Percentiles rank a stretch among this genome's conserved stretches.
These are phyloP conservation scores for Larimichthys polyactis DNA, from an alignment of 2,113 vertebrate species.

Conservation along the genomic window DNA sequence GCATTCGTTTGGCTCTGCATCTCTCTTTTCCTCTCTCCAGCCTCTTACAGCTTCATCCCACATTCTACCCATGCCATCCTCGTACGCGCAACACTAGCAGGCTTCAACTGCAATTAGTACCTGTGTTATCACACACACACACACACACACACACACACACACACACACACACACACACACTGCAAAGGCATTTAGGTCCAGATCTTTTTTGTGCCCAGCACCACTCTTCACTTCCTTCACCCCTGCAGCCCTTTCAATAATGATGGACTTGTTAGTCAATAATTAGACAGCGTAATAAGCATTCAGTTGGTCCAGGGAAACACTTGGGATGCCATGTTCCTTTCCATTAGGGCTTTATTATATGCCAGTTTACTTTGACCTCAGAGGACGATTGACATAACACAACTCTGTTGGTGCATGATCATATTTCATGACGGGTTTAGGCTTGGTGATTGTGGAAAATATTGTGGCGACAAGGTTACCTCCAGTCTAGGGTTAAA, in stretches of 20 bases:
- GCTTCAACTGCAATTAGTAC: constrained; percentile 70
- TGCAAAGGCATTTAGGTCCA: constrained; percentile 28
- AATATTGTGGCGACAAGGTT: constrained; percentile 5
- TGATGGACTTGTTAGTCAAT: constrained; percentile 63
- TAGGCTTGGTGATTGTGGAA: constrained; percentile 16
- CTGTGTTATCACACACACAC: constrained; percentile 38
- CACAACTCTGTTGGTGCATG: constrained; percentile 10
- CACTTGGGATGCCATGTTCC: constrained; percentile 26
- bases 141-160: constrained; percentile 25
- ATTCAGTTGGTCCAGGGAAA: constrained; percentile 40
- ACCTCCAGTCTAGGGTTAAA: background rate
- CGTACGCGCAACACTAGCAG: constrained; percentile 48
- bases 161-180: constrained; percentile 20
- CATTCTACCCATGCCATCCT: constrained; percentile 60
- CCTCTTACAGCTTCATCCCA: constrained; percentile 69
- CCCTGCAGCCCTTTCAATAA: constrained; percentile 44
- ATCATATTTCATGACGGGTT: constrained; percentile 25
- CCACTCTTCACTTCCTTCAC: constrained; percentile 39
- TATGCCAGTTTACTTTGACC: constrained; percentile 21
- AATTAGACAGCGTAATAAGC: constrained; percentile 75
- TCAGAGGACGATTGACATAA: constrained; percentile 1
- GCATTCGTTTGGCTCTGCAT: constrained; percentile 62
- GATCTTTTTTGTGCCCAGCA: constrained; percentile 28
- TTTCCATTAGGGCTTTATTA: constrained; percentile 40
- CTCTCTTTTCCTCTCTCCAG: constrained; percentile 46